Evolutionary conservation across 2,113 vertebrate genomes (phyloP).

Genomic region (Gopherus evgoodei): DNA sequence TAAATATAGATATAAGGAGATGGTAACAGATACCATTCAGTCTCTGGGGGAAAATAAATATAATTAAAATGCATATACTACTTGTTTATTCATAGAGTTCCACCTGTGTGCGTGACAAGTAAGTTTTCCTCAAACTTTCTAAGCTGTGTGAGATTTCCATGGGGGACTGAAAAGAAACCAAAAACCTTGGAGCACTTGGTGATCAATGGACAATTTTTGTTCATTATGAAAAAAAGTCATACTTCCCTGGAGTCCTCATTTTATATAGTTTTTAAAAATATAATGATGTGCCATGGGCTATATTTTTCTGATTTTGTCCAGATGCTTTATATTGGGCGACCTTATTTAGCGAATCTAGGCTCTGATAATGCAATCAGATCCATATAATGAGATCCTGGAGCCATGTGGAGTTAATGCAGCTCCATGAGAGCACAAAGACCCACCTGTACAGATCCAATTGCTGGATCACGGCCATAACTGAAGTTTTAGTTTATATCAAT

Average conservation of each 20-base stretch:
- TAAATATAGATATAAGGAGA: constrained; percentile 77
- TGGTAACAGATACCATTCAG: constrained; percentile 66
- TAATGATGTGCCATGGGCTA: not conserved
- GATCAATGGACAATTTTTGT: not conserved
- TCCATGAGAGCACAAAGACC: not conserved
- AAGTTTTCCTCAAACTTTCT: constrained; percentile 17
- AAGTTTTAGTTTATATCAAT: not conserved
- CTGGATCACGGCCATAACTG: not conserved
- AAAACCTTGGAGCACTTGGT: not conserved
- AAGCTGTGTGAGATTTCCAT: constrained; percentile 7
- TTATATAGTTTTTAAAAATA: not conserved
- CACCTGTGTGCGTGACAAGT: constrained; percentile 58
- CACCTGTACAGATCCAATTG: not conserved
- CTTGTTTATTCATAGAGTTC: constrained; percentile 59
- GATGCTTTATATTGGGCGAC: not conserved
- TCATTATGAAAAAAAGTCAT: not conserved
- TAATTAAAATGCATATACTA: constrained; percentile 58
- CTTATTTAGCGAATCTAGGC: not conserved
- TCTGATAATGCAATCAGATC: not conserved
- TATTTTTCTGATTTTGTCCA: not conserved
- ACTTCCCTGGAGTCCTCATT: not conserved
- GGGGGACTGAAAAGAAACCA: constrained; percentile 22
- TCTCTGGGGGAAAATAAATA: constrained; percentile 70
- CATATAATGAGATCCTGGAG: not conserved
- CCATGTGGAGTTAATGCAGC: not conserved